phyloP scores from a whole-genome alignment of 2,113 vertebrate species.

The Caracal caracal region DNA sequence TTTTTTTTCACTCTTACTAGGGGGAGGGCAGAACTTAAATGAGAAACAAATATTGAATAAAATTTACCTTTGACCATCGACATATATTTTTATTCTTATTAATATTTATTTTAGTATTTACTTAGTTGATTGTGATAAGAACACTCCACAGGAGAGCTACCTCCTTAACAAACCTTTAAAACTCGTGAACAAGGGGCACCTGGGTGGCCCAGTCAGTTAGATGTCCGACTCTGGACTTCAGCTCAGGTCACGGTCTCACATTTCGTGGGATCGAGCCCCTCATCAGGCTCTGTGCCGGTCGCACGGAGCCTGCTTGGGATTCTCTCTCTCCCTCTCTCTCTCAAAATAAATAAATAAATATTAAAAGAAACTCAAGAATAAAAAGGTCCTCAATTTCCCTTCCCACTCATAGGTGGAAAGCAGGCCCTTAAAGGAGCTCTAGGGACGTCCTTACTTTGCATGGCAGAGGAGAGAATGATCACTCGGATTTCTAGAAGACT shows the following conservation, averaged over 20 bases:
- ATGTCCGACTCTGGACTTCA: too few relatives aligned
- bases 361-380: not conserved
- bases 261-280: too few relatives aligned
- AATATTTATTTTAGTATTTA: not conserved
- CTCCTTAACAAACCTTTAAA: not conserved
- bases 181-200: not conserved
- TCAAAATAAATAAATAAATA: too few relatives aligned
- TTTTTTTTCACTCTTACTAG: not conserved
- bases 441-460: not conserved
- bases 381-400: not conserved
- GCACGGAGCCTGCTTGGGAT: too few relatives aligned
- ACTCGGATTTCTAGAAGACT: not conserved
- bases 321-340: too few relatives aligned
- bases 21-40: not conserved
- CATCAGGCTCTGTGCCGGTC: too few relatives aligned
- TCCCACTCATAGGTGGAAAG: not conserved
- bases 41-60: not conserved
- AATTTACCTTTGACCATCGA: not conserved
- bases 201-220: too few relatives aligned
- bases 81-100: not conserved
- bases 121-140: not conserved
- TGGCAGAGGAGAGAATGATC: not conserved
- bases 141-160: not conserved
- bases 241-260: too few relatives aligned
- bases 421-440: not conserved